Evolutionary conservation across 64 coral and sea anemone genomes (phyloP).

Genomic region (Dendrophyllia cribrosa): DNA sequence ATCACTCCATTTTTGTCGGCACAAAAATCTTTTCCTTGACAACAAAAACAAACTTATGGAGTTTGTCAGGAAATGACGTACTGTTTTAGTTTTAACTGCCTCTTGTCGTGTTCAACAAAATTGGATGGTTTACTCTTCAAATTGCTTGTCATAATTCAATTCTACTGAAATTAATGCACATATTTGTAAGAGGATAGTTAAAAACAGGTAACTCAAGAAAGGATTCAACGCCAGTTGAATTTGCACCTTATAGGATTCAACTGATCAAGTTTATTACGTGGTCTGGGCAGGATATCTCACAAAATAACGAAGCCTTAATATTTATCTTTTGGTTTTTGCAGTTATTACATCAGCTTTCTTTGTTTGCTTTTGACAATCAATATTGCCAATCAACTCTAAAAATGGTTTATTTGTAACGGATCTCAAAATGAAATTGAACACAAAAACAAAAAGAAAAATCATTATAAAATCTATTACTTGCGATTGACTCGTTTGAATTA

Average conservation of each 20-base stretch:
- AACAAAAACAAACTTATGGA: background rate
- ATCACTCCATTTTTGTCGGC: background rate
- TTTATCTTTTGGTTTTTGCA: background rate
- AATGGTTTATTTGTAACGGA: background rate
- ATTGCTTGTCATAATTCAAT: too few species aligned
- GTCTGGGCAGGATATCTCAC: background rate
- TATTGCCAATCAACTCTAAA: background rate
- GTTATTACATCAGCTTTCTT: background rate
- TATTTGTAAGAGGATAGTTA: background rate
- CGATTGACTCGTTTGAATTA: background rate
- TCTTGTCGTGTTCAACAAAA: background rate
- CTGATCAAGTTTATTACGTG: background rate
- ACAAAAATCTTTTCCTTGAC: background rate
- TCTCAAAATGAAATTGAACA: background rate
- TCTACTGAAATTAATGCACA: too few species aligned
- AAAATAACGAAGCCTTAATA: background rate
- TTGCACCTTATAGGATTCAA: background rate
- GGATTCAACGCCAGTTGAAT: background rate
- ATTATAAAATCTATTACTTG: background rate
- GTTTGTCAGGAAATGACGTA: background rate
- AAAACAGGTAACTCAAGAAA: background rate
- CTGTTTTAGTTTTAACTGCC: background rate
- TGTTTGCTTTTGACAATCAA: constrained; percentile 3
- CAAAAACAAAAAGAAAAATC: background rate
- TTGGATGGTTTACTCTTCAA: background rate